These are phyloP conservation scores for Hydropsyche tenuis DNA, from an alignment of 1,140 invertebrate genomes.

Conservation along the genomic window DNA sequence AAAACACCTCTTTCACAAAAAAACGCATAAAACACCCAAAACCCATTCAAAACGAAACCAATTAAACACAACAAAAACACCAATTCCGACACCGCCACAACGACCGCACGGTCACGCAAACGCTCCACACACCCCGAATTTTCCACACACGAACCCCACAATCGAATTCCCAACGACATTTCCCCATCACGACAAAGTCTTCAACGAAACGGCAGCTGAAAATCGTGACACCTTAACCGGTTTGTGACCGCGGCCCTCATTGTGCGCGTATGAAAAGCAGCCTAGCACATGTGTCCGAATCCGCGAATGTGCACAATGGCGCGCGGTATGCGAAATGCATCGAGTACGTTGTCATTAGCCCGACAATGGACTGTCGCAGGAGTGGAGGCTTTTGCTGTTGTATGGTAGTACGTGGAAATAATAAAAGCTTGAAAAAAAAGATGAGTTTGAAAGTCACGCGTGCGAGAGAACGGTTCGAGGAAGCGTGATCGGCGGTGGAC, in stretches of 20 bases:
- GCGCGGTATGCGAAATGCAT: background rate
- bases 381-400: too few species aligned
- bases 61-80: too few species aligned
- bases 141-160: too few species aligned
- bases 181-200: too few species aligned
- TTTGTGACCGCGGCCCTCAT: background rate
- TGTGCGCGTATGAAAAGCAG: background rate
- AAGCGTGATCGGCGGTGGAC: conserved; percentile 16
- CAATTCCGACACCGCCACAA: too few species aligned
- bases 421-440: background rate
- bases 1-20: too few species aligned
- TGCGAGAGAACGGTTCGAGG: conserved; percentile 10
- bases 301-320: too few species aligned
- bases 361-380: background rate
- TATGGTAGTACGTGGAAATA: background rate
- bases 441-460: background rate
- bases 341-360: conserved; percentile 2
- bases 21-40: too few species aligned
- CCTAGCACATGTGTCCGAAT: background rate
- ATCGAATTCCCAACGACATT: too few species aligned
- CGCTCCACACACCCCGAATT: too few species aligned
- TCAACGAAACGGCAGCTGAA: background rate
- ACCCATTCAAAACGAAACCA: too few species aligned
- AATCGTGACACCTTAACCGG: conserved; percentile 1
- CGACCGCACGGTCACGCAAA: too few species aligned